A percentile compares a stretch with the other conserved stretches of the same genome.
Conservation (phyloP, 2,888 invertebrate genomes). For the Oligia latruncula region DNA sequence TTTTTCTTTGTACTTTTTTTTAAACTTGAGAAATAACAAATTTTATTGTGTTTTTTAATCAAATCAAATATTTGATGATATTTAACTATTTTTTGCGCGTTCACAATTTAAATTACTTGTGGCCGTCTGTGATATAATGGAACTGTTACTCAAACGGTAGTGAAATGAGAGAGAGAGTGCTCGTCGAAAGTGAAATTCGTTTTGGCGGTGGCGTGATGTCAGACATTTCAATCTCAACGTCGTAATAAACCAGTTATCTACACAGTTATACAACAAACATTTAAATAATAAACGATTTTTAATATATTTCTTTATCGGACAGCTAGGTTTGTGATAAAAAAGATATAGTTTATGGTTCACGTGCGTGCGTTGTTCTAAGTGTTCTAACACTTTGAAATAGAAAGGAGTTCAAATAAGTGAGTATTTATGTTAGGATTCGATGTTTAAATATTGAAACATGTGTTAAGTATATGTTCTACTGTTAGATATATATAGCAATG, state of each 20-base stretch:
- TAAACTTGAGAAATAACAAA: background rate
- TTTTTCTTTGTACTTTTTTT: constrained; percentile 2
- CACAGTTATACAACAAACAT: constrained; percentile 58
- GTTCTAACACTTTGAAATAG: constrained; percentile 22
- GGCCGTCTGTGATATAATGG: constrained; percentile 22
- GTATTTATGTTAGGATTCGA: constrained; percentile 37
- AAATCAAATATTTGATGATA: background rate
- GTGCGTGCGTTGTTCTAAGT: constrained; percentile 22
- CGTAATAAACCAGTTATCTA: constrained; percentile 70
- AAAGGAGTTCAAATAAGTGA: constrained; percentile 41
- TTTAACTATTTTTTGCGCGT: constrained; percentile 10
- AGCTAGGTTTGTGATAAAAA: constrained; percentile 23
- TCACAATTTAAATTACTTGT: constrained; percentile 24
- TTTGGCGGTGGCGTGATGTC: constrained; percentile 78
- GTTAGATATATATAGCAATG: constrained; percentile 40
- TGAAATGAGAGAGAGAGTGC: constrained; percentile 79
- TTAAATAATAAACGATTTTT: constrained; percentile 37
- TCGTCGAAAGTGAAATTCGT: constrained; percentile 84
- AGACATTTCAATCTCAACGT: constrained; percentile 73
- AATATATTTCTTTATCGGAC: constrained; percentile 6
- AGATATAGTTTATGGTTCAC: constrained; percentile 10
- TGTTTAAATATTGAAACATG: constrained; percentile 34
- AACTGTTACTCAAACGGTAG: constrained; percentile 73
- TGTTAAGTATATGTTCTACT: constrained; percentile 34
- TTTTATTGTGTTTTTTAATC: background rate